Evolutionary conservation across 2,113 vertebrate genomes (phyloP).

Genomic region (Nyctibius bracteatus): DNA sequence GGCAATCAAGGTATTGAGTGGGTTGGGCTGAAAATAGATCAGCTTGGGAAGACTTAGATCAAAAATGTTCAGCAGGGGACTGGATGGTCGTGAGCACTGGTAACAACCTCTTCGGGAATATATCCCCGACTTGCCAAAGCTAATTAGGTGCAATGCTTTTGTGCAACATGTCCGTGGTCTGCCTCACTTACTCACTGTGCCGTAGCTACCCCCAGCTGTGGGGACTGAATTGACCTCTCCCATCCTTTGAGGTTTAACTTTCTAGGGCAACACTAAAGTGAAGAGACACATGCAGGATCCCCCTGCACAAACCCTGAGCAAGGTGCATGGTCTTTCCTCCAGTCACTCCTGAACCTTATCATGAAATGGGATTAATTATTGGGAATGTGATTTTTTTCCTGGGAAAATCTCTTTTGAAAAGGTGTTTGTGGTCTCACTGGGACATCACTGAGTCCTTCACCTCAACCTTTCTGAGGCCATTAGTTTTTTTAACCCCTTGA

Average conservation of each 20-base stretch:
- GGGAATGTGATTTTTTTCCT: neutral
- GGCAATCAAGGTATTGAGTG: conserved; percentile 63
- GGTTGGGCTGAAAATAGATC: conserved; percentile 64
- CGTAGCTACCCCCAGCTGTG: neutral
- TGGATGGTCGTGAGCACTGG: neutral
- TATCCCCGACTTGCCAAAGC: neutral
- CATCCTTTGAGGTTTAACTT: neutral
- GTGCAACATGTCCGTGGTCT: neutral
- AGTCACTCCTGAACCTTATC: neutral
- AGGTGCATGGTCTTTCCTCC: neutral
- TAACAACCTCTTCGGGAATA: neutral
- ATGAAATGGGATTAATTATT: neutral
- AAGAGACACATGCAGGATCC: neutral
- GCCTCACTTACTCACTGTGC: neutral
- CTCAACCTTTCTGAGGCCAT: neutral
- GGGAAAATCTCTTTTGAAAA: neutral
- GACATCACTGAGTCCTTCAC: neutral
- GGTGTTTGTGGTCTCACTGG: neutral
- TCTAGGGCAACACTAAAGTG: neutral
- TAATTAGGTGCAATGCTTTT: neutral
- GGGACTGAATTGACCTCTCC: neutral
- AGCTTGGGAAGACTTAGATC: conserved; percentile 34
- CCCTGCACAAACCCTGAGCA: neutral
- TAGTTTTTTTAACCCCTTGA: neutral
- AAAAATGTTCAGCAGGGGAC: neutral